Evolutionary conservation across 2,797 vertebrate species (phyloP).

Genomic region (Mus spretus): DNA sequence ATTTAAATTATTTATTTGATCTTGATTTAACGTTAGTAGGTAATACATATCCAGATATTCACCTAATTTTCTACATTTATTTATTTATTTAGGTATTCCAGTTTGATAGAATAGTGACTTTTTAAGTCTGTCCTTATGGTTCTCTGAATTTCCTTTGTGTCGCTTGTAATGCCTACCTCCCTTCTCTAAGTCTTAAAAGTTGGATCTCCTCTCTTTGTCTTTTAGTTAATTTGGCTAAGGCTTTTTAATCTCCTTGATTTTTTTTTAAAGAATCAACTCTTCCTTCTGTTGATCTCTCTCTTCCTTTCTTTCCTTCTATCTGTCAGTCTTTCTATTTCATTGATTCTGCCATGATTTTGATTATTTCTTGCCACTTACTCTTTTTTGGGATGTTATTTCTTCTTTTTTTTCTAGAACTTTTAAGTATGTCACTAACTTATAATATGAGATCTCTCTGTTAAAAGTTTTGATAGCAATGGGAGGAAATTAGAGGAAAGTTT

Average conservation of each 20-base stretch:
- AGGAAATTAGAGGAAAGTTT: neutral
- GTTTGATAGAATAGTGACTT: neutral
- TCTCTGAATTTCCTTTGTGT: neutral
- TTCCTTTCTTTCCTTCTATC: neutral
- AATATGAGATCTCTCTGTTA: neutral
- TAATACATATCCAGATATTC: neutral
- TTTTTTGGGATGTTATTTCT: too few relatives aligned
- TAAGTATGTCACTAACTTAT: too few relatives aligned
- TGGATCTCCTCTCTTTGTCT: neutral
- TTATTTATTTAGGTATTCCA: neutral
- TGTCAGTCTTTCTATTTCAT: neutral
- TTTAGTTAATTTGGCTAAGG: neutral
- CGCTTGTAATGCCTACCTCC: neutral
- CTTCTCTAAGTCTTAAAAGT: neutral
- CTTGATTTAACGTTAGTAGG: neutral
- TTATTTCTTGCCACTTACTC: neutral
- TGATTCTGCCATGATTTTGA: neutral
- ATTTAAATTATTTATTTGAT: neutral
- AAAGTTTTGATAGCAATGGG: neutral
- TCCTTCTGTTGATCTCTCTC: neutral
- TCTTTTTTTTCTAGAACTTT: neutral
- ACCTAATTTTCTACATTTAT: neutral
- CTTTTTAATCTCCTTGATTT: neutral
- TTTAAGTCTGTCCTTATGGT: neutral
- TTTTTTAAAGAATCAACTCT: neutral